Evolutionary conservation across 2,113 vertebrate species (phyloP).

Genomic region (Gymnorhina tibicen): DNA sequence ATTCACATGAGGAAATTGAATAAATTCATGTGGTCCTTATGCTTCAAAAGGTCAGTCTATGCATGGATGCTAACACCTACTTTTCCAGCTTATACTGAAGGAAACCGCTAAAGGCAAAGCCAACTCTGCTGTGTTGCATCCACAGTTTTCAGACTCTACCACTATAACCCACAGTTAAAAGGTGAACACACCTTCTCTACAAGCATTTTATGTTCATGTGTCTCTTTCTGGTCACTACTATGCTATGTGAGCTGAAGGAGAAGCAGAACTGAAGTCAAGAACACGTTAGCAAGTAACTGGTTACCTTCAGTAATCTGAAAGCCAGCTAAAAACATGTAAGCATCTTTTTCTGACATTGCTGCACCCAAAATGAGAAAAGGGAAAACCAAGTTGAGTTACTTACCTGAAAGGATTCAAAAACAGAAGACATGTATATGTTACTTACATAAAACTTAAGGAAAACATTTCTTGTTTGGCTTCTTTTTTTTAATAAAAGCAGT

Average conservation of each 20-base stretch:
- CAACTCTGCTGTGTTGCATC: background rate
- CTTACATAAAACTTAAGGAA: background rate
- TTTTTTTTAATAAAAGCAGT: background rate
- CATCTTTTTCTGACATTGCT: background rate
- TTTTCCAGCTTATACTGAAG: background rate
- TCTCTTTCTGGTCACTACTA: background rate
- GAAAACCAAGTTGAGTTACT: background rate
- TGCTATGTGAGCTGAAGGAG: background rate
- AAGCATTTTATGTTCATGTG: rapidly evolving
- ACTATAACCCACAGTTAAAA: background rate
- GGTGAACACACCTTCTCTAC: background rate
- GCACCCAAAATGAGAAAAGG: background rate
- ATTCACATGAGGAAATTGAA: background rate
- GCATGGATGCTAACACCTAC: background rate
- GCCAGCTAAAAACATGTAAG: background rate
- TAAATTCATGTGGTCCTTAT: background rate
- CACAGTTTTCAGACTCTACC: background rate
- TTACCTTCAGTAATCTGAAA: background rate
- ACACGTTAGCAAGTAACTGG: background rate
- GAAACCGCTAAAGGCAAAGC: background rate
- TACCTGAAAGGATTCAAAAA: background rate
- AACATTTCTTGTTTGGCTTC: background rate
- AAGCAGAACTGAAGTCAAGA: background rate
- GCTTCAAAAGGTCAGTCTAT: background rate
- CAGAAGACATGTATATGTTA: background rate